Base-by-base conservation (phyloP, 2,113 vertebrate species). In the Acanthochromis polyacanthus region DNA sequence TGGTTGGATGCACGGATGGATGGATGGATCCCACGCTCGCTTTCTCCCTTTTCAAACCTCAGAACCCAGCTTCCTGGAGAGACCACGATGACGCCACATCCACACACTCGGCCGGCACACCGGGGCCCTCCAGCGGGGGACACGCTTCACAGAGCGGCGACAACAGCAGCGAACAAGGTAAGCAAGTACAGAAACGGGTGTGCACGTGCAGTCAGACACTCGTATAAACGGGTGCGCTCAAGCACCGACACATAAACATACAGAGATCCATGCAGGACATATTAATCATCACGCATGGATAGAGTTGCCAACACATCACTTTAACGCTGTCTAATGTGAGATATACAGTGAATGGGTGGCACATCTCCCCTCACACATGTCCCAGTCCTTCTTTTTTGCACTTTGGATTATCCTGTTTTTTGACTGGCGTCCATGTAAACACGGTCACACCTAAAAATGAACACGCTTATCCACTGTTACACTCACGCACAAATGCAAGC, bases 81-180 rank as follows among this genome's bases (percentile, higher is more conserved):
- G 98, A 99, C 93, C 98, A 99, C 5, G 98, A 99, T 92, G 98
- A 99, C 85, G 98, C 98, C 93, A 97, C 96, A 73, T 99, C 98
- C 91, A 99, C 98, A 63, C 98, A 99, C 92, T 99, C 98, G 46
- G 98, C 98, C 88, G 98, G 98, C 94, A 99, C 98, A 86, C 98
- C 98, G 5, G 98, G 98, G 87, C 98, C 98, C 92, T 99, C 98
- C 95, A 99, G 98, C 76, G 98, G 98, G 91, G 98, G 98, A 83
- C 98, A 99, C 7, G 98, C 98, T 78, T 99, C 98, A 77, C 98
- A 99, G 94, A 99, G 98, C 66, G 98, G 98, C 71, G 98, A 99
- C 96, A 99, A 99, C 96, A 99, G 98, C 96, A 99, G 98, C 22
- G 98, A 99, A 92, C 98, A 98, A 96, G 98, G 98, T 99, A 96